Evolutionary conservation across 2,797 vertebrate species (phyloP).

Genomic region (Enteromius radiatus): DNA sequence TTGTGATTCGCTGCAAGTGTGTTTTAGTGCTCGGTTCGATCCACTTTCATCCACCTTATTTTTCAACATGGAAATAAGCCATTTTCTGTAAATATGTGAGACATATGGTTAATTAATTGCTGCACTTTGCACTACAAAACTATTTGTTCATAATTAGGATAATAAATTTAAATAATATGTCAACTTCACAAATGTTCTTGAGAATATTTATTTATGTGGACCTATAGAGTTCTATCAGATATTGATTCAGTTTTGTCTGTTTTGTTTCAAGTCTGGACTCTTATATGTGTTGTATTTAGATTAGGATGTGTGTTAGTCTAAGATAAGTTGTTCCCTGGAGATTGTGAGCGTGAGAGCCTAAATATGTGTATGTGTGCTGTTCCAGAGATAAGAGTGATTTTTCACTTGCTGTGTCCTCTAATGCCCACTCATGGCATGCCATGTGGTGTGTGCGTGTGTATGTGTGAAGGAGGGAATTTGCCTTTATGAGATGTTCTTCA

Average conservation of each 20-base stretch:
- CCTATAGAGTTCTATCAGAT: neutral
- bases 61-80: neutral
- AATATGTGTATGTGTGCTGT: constrained; percentile 6
- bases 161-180: neutral
- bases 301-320: constrained; percentile 15
- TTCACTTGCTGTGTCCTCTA: constrained; percentile 29
- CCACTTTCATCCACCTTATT: neutral
- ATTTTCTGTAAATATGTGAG: neutral
- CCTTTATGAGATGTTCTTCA: constrained; percentile 55
- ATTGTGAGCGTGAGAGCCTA: constrained; percentile 30
- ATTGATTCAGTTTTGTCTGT: neutral
- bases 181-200: neutral
- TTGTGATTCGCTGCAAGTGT: neutral
- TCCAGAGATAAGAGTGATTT: constrained; percentile 47
- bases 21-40: neutral
- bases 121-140: neutral
- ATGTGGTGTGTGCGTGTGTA: constrained; percentile 21
- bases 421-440: constrained; percentile 29
- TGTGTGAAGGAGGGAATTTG: constrained; percentile 27
- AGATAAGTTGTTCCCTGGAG: constrained; percentile 31
- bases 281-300: constrained; percentile 25
- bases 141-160: neutral
- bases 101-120: neutral
- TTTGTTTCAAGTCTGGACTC: neutral
- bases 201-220: neutral